These are phyloP conservation scores for Notospermus geniculatus DNA, from an alignment of 1,140 invertebrate species.

Conservation along the genomic window DNA sequence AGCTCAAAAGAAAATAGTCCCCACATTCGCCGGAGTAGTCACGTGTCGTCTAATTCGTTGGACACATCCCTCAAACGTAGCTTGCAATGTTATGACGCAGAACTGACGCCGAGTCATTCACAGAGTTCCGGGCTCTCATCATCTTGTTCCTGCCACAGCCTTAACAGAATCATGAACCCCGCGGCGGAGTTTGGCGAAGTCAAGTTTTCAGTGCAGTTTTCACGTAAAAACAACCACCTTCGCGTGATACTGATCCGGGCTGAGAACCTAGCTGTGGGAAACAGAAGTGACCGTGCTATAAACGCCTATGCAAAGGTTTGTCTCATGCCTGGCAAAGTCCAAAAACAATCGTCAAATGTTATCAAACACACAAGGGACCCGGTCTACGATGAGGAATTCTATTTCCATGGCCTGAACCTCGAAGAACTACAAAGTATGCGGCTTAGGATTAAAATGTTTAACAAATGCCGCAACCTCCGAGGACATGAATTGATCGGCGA, in stretches of 20 bases:
- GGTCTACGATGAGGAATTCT: conserved; percentile 42
- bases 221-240: conserved; percentile 35
- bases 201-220: conserved; percentile 48
- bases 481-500: conserved; percentile 44
- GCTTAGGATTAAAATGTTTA: conserved; percentile 42
- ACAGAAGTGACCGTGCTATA: conserved; percentile 26
- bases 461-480: conserved; percentile 41
- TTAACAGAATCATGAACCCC: neutral
- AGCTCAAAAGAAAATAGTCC: conserved; percentile 6
- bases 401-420: conserved; percentile 38
- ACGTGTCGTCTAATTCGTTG: neutral
- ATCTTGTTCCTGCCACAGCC: conserved; percentile 6
- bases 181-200: conserved; percentile 42
- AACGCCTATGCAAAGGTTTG: conserved; percentile 39
- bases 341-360: conserved; percentile 42
- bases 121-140: neutral
- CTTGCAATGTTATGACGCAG: neutral
- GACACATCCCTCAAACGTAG: neutral
- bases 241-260: conserved; percentile 43
- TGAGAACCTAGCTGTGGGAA: conserved; percentile 36
- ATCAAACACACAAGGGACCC: conserved; percentile 43
- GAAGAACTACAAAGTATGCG: conserved; percentile 37
- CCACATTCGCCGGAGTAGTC: too few species aligned
- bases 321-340: conserved; percentile 47
- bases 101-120: conserved; percentile 2